Evolutionary conservation across 2,888 invertebrate genomes (phyloP).

Genomic region (Petrolisthes cinctipes): DNA sequence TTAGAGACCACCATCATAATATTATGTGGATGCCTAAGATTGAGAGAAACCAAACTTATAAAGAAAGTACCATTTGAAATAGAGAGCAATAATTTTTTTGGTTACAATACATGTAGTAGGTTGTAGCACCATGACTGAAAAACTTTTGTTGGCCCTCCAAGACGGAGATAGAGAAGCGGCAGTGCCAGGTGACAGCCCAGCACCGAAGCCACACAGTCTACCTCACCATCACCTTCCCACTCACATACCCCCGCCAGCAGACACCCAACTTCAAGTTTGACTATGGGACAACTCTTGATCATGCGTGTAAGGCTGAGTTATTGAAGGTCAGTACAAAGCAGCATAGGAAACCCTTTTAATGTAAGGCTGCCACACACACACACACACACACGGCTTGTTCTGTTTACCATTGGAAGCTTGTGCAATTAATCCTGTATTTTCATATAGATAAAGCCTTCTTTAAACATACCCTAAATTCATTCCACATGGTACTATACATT

Average conservation of each 20-base stretch:
- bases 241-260: constrained; percentile 50
- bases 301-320: constrained; percentile 49
- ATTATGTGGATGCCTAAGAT: too few species aligned
- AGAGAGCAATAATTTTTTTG: too few species aligned
- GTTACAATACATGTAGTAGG: too few species aligned
- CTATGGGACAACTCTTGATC: constrained; percentile 57
- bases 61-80: too few species aligned
- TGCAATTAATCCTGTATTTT: neutral
- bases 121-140: too few species aligned
- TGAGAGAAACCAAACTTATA: too few species aligned
- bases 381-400: neutral
- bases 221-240: constrained; percentile 60
- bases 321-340: constrained; percentile 45
- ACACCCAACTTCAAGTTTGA: constrained; percentile 53
- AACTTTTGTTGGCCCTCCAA: neutral
- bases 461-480: neutral
- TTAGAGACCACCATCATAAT: too few species aligned
- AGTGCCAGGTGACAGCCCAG: constrained; percentile 56
- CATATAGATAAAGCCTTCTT: neutral
- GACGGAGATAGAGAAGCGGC: constrained; percentile 57
- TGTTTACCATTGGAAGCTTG: neutral
- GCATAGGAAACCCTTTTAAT: neutral
- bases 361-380: neutral
- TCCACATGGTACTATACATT: neutral
- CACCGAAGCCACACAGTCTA: constrained; percentile 43